These are phyloP conservation scores for Drosophila kambysellisi DNA, from an alignment of 2,888 invertebrate genomes.

Conservation along the genomic window DNA sequence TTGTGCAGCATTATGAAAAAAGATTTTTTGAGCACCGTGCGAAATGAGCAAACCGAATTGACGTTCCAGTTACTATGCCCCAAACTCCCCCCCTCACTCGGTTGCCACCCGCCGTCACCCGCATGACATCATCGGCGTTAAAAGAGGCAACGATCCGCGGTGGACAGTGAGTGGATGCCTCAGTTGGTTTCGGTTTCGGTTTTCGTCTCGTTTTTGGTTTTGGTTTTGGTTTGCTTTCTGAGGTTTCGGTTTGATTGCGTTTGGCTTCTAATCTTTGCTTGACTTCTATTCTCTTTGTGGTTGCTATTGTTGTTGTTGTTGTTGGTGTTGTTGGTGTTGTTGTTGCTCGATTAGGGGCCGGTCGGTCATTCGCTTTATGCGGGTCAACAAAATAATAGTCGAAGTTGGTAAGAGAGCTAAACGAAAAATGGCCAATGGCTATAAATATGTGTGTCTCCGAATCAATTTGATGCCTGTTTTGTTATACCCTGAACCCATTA, in stretches of 20 bases:
- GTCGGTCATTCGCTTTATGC: constrained; percentile 57
- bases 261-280: constrained; percentile 42
- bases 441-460: constrained; percentile 35
- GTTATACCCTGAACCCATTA: no score
- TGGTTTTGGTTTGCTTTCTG: constrained; percentile 45
- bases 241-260: constrained; percentile 53
- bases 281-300: constrained; percentile 16
- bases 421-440: constrained; percentile 37
- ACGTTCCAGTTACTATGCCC: constrained; percentile 45
- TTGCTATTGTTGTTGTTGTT: not conserved
- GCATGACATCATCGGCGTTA: constrained; percentile 69
- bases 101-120: constrained; percentile 11
- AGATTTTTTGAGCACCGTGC: constrained; percentile 67
- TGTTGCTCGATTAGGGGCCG: constrained; percentile 29
- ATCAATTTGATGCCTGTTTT: constrained; percentile 36
- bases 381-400: constrained; percentile 36
- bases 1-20: constrained; percentile 41
- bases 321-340: constrained; percentile 21
- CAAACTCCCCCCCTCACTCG: no score
- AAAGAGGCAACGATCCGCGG: constrained; percentile 55
- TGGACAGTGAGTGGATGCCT: constrained; percentile 57
- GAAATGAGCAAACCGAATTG: constrained; percentile 59
- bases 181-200: constrained; percentile 41
- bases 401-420: constrained; percentile 8
- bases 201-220: constrained; percentile 1